Evolutionary conservation across 2,888 invertebrate genomes (phyloP), one percentile per base, ranked within the genome.

Genomic region (Drosophila robusta): DNA sequence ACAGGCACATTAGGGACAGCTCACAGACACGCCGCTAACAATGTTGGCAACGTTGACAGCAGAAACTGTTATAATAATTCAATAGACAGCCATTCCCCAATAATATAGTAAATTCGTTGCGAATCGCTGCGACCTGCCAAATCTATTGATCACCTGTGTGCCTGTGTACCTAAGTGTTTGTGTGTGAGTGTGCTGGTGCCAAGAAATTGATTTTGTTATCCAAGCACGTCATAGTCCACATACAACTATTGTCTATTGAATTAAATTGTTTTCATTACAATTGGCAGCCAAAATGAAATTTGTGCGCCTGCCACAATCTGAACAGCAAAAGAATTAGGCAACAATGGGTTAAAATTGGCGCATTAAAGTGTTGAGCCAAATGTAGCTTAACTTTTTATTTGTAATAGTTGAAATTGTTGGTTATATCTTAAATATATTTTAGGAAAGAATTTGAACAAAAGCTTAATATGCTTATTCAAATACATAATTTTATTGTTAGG

Each of bases 61-160:
- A 79, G 85, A 87, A 89, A 85, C 81, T 84, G 89, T 85, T 85
- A 87, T 89, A 87, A 85, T 85, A 85, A 85, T 85, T 85, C 85
- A 85, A 85, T 85, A 75, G 80, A 86, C 83, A 83, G 73, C 80
- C 83, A 80, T 84, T 76, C 76, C 67, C 54, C 57, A 83, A 84
- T 89, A 86, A 76, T 80, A 49, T 69, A 71, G 70, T 73, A 88
- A 86, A 86, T 73, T 86, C 80, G 79, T 60, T 75, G 69, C 54
- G 71, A 81, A 85, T 74, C 81, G 81, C 55, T 69, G 73, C 70
- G 64, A 86, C 80, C 83, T 86, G 84, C 80, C 80, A 85, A 82
- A 82, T 78, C 67, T 81, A 81, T 78, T 88, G 87, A 82, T 82
- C 84, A 82, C 77, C 66, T 80, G 61, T 42, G 22, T 42, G 41